Evolutionary conservation across 2,797 vertebrate species (phyloP), one percentile per base, ranked within the genome.

Genomic region (Malurus splendens): DNA sequence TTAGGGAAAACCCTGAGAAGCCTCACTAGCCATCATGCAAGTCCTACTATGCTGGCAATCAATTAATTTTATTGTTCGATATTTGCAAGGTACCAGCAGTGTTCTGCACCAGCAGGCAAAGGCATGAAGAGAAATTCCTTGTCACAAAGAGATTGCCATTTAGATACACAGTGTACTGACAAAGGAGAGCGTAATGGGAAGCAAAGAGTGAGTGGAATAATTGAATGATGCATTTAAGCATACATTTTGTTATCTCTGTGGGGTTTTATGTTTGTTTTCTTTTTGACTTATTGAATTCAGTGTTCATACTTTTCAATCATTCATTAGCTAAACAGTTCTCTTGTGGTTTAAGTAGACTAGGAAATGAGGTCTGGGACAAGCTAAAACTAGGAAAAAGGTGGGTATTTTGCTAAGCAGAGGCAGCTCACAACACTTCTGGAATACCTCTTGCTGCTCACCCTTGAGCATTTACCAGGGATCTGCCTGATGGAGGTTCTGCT

Each of bases 231-330:
- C 89, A 86, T 95, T 94, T 95, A 94, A 94, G 80, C 77, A 89
- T 89, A 87, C 54, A 90, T 93, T 95, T 94, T 87, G 79, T 93
- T 95, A 94, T 92, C 85, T 93, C 94, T 76, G 67, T 86, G 80
- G 87, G 60, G 67, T 86, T 94, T 93, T 89, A 71, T 93, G 87
- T 93, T 95, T 95, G 94, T 94, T 93, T 94, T 87, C 89, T 93
- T 93, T 87, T 86, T 90, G 87, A 93, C 77, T 95, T 95, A 94
- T 51, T 93, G 90, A 93, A 93, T 89, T 87, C 0, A 1, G 77
- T 90, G 87, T 84, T 92, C 93, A 86, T 86, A 92, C 87, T 92
- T 95, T 90, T 95, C 93, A 95, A 89, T 95, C 95, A 95, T 92
- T 93, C 77, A 94, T 95, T 95, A 95, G 85, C 82, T 92, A 92